phyloP scores from a whole-genome alignment of 92 coral and sea anemone genomes.

The Diadumene lineata region DNA sequence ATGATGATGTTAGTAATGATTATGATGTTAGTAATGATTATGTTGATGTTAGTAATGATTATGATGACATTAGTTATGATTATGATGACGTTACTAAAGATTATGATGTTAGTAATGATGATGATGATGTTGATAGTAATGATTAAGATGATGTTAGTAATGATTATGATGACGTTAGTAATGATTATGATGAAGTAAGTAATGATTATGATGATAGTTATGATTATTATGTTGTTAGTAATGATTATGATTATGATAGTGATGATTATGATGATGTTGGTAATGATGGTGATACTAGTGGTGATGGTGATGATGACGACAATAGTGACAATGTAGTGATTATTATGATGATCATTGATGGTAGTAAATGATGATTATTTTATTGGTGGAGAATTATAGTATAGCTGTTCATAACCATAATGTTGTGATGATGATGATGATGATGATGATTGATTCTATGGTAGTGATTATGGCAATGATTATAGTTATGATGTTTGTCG shows the following conservation, averaged over 20 bases:
- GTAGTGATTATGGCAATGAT: background rate
- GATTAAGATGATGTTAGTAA: background rate
- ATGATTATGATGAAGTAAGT: background rate
- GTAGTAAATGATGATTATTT: background rate
- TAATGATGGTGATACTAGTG: background rate
- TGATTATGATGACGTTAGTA: background rate
- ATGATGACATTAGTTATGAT: background rate
- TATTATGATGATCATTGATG: background rate
- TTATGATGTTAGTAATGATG: background rate
- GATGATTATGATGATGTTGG: background rate
- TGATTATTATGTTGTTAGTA: background rate
- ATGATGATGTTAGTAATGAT: background rate
- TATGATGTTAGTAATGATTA: background rate
- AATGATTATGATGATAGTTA: background rate
- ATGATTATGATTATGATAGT: background rate
- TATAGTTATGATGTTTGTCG: background rate
- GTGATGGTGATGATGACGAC: background rate
- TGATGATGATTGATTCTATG: background rate
- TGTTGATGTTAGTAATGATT: background rate
- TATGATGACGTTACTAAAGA: background rate
- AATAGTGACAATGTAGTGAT: background rate
- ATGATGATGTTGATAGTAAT: background rate
- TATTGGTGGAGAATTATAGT: background rate
- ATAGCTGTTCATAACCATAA: background rate
- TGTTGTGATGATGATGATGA: background rate